These are phyloP conservation scores for Decapterus maruadsi DNA, from an alignment of 2,797 vertebrate species.

Conservation along the genomic window DNA sequence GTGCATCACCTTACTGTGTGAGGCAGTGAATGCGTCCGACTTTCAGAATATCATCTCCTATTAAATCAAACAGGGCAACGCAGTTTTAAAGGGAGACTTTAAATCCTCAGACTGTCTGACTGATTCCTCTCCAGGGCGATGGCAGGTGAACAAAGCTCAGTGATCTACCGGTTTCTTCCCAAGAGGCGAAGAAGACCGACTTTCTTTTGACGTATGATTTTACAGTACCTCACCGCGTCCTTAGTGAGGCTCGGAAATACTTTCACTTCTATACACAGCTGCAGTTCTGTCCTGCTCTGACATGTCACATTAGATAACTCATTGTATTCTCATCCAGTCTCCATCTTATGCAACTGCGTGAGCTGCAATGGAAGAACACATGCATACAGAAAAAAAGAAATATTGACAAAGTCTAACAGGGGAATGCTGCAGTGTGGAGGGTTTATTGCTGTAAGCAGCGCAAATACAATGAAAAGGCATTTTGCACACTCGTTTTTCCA, in stretches of 20 bases:
- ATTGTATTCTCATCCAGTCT: constrained; percentile 35
- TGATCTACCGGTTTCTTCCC: constrained; percentile 22
- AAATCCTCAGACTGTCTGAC: constrained; percentile 14
- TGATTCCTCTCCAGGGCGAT: constrained; percentile 6
- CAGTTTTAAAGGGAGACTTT: constrained; percentile 5
- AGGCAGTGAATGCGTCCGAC: not conserved
- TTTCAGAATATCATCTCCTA: constrained; percentile 9
- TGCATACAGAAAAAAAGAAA: constrained; percentile 3
- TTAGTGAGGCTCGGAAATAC: constrained; percentile 39
- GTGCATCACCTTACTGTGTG: constrained; percentile 2
- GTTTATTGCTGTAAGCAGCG: constrained; percentile 22
- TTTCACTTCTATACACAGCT: constrained; percentile 54
- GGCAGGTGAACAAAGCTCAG: constrained; percentile 45
- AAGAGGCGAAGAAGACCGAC: constrained; percentile 10
- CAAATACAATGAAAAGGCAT: constrained; percentile 34
- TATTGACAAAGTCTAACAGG: constrained; percentile 36
- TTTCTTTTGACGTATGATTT: constrained; percentile 27
- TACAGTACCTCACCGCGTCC: constrained; percentile 1
- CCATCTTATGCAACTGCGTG: constrained; percentile 30
- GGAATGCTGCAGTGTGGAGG: constrained; percentile 17
- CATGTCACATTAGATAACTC: constrained; percentile 71
- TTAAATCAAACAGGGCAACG: not conserved
- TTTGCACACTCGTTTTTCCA: constrained; percentile 19
- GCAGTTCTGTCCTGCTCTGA: constrained; percentile 59
- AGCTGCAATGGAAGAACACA: constrained; percentile 7